Conservation (phyloP, 2,113 vertebrate genomes). For the Tricholaema leucomelas region DNA sequence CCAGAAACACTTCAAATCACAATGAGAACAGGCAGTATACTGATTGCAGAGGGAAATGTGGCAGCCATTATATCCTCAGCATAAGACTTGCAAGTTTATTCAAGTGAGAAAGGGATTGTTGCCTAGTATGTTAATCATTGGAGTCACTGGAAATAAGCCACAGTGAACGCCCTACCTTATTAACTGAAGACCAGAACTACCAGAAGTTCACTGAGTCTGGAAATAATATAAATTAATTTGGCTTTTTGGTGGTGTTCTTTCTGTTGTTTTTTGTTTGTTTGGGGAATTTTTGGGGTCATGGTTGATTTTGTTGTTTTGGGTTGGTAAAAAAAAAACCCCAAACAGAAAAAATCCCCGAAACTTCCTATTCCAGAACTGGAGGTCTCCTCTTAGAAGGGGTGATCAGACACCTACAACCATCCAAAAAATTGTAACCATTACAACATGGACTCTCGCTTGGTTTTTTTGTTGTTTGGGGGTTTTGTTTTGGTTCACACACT, state of each 20-base stretch:
- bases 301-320: background rate
- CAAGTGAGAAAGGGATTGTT: slow-evolving; percentile 13
- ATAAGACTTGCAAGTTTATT: background rate
- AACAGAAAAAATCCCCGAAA: background rate
- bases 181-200: background rate
- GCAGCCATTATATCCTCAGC: slow-evolving; percentile 17
- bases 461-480: too few relatives aligned
- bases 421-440: background rate
- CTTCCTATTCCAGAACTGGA: background rate
- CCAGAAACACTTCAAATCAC: slow-evolving; percentile 11
- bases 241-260: background rate
- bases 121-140: background rate
- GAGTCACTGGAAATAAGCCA: slow-evolving; percentile 21
- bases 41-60: slow-evolving; percentile 32
- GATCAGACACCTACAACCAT: background rate
- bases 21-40: background rate
- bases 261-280: background rate
- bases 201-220: background rate
- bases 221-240: background rate
- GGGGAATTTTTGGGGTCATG: too few relatives aligned
- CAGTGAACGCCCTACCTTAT: background rate
- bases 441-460: background rate
- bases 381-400: background rate
- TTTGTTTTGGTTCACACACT: too few relatives aligned
- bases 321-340: background rate